These are phyloP conservation scores for Bombus polaris DNA, from an alignment of 1,140 invertebrate species.

Conservation along the genomic window DNA sequence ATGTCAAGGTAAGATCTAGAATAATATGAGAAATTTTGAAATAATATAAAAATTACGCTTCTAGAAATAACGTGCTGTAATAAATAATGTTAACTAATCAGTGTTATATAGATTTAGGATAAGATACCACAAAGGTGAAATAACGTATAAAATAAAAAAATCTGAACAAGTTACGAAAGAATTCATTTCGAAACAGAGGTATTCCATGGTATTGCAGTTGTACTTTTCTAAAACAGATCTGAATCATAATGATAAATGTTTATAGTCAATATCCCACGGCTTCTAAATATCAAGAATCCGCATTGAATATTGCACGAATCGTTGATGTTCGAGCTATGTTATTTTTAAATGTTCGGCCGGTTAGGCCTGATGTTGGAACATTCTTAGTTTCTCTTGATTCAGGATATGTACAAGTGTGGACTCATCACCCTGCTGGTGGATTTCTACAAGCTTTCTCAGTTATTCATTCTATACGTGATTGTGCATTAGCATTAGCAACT, in stretches of 20 bases:
- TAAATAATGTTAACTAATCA: not conserved
- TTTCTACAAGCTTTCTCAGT: conserved; percentile 85
- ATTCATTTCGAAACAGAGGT: conserved; percentile 2
- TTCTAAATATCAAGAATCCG: conserved; percentile 56
- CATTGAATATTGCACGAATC: conserved; percentile 27
- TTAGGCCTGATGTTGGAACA: conserved; percentile 75
- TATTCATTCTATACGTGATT: conserved; percentile 86
- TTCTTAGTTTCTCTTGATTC: conserved; percentile 87
- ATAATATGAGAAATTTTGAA: not conserved
- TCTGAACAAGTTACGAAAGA: not conserved
- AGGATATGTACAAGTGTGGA: conserved; percentile 88
- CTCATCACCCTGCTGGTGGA: conserved; percentile 87
- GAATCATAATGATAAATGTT: not conserved
- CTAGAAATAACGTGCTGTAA: not conserved
- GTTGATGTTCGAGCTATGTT: conserved; percentile 83
- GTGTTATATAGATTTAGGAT: conserved; percentile 33
- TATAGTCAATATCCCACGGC: not conserved
- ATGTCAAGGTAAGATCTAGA: conserved; percentile 58
- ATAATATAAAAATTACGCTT: not conserved
- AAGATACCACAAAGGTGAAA: conserved; percentile 22
- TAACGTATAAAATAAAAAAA: not conserved
- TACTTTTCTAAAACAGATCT: not conserved
- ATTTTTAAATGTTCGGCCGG: conserved; percentile 83
- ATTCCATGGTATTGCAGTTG: not conserved
- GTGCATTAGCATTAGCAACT: conserved; percentile 85